Conservation (phyloP, 2,888 invertebrate genomes). For the Hyposoter didymator region DNA sequence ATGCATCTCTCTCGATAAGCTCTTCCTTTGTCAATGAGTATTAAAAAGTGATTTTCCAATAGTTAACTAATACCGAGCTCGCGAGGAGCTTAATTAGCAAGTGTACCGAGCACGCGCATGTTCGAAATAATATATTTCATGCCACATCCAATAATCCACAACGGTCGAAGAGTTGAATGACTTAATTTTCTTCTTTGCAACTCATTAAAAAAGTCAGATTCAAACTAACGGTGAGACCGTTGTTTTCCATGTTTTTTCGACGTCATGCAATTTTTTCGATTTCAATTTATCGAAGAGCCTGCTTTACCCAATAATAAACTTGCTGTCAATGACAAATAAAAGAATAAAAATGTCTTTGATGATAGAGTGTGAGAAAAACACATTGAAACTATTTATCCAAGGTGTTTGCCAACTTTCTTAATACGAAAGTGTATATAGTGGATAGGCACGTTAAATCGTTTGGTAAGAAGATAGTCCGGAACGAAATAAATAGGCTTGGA, state of each 20-base stretch:
- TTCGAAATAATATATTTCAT: neutral
- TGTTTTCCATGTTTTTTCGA: neutral
- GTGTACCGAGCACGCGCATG: neutral
- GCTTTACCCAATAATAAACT: neutral
- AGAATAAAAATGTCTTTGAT: neutral
- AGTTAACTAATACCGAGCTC: neutral
- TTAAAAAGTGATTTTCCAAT: constrained; percentile 43
- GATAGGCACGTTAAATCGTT: neutral
- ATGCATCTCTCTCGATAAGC: constrained; percentile 52
- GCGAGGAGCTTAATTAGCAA: neutral
- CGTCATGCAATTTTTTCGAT: neutral
- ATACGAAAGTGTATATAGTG: neutral
- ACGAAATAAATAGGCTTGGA: constrained; percentile 45
- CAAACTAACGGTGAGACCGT: neutral
- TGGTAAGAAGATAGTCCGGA: constrained; percentile 7
- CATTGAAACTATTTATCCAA: neutral
- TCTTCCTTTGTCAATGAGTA: constrained; percentile 46
- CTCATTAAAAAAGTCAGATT: neutral
- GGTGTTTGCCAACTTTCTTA: neutral
- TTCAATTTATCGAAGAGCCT: neutral
- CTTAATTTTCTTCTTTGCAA: neutral
- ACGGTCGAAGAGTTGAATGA: neutral
- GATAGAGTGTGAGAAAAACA: neutral
- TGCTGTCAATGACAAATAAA: neutral
- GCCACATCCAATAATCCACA: neutral